phyloP scores from a whole-genome alignment of 2,888 invertebrate species.

The Drosophila emarginata region DNA sequence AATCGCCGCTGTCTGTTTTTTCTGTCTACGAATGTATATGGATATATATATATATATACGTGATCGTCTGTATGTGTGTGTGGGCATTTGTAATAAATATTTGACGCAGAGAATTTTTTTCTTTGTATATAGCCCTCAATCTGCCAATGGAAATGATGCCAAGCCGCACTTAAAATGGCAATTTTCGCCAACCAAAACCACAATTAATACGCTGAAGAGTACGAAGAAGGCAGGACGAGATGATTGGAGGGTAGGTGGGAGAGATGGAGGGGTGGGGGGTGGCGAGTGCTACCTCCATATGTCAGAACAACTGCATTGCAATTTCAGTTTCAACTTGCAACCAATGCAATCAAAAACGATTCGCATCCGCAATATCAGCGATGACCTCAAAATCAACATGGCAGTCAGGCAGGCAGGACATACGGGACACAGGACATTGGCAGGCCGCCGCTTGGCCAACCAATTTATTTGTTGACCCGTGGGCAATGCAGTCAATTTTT shows the following conservation, averaged over 20 bases:
- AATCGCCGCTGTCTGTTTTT: slow-evolving; percentile 12
- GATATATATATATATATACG: background rate
- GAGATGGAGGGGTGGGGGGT: background rate
- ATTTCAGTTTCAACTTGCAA: slow-evolving; percentile 46
- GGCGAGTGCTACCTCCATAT: slow-evolving; percentile 10
- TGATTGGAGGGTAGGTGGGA: background rate
- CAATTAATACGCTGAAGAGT: slow-evolving; percentile 68
- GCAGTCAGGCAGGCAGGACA: slow-evolving; percentile 19
- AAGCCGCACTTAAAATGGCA: slow-evolving; percentile 78
- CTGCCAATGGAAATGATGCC: slow-evolving; percentile 61
- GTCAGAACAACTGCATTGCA: slow-evolving; percentile 35
- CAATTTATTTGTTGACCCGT: slow-evolving; percentile 77
- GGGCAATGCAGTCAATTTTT: slow-evolving; percentile 78
- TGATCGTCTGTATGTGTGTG: slow-evolving; percentile 3
- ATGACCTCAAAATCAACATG: slow-evolving; percentile 79
- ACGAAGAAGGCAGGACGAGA: slow-evolving; percentile 6
- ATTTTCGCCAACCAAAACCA: slow-evolving; percentile 75
- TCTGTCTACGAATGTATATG: slow-evolving; percentile 4
- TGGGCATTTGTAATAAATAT: slow-evolving; percentile 63
- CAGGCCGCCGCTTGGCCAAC: slow-evolving; percentile 43
- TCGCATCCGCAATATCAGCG: slow-evolving; percentile 77
- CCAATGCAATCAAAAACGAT: slow-evolving; percentile 77
- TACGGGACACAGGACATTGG: slow-evolving; percentile 5
- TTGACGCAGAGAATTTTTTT: slow-evolving; percentile 48
- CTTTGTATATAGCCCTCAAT: slow-evolving; percentile 39